Conservation (phyloP, 2,797 vertebrate genomes). For the Mycteria americana region DNA sequence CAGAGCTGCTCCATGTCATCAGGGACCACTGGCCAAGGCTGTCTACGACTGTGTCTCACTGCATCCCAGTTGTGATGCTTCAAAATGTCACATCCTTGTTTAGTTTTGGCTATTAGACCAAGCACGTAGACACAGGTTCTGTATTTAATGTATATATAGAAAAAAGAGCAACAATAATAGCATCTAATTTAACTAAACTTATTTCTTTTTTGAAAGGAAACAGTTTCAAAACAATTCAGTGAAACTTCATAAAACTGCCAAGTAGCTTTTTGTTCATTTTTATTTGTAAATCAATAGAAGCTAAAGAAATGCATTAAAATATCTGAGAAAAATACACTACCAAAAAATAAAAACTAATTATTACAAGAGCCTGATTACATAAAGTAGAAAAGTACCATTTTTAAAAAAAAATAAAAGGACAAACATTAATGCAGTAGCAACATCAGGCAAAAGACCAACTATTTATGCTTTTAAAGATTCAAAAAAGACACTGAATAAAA, state of each 20-base stretch:
- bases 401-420: background rate
- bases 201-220: background rate
- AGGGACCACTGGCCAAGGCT: slow-evolving; percentile 94
- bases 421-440: background rate
- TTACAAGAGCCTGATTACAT: background rate
- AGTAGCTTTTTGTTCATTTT: background rate
- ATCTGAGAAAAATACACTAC: background rate
- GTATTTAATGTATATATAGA: background rate
- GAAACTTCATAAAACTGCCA: background rate
- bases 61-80: slow-evolving; percentile 95
- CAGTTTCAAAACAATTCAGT: background rate
- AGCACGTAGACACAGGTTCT: slow-evolving; percentile 87
- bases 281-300: background rate
- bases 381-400: background rate
- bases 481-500: background rate
- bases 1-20: slow-evolving; percentile 92
- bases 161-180: slow-evolving; percentile 2
- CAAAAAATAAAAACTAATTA: background rate
- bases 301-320: background rate
- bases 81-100: slow-evolving; percentile 92
- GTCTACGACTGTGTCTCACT: slow-evolving; percentile 92
- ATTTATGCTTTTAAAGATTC: background rate
- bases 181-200: background rate
- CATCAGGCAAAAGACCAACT: background rate
- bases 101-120: slow-evolving; percentile 94